A percentile compares a stretch with the other conserved stretches of the same genome.
These are phyloP conservation scores for Steatocranus sp. DNA, from an alignment of 2,797 vertebrate species.

Conservation along the genomic window DNA sequence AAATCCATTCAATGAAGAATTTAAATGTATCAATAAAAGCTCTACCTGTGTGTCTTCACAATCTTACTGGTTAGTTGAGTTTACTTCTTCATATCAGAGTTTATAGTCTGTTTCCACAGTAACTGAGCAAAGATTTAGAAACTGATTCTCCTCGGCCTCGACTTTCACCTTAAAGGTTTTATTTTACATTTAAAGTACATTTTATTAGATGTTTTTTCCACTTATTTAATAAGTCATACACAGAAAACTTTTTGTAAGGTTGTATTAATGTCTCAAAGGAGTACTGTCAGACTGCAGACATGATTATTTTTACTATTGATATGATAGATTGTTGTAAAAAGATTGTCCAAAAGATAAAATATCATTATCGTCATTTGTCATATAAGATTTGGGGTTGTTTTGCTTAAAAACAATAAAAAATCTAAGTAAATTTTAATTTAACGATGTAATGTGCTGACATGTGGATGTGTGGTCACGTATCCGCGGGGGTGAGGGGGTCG, in stretches of 20 bases:
- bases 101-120: not conserved
- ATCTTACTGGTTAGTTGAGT: not conserved
- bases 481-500: not conserved
- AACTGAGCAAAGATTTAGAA: not conserved
- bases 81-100: not conserved
- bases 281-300: not conserved
- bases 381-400: not conserved
- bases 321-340: not conserved
- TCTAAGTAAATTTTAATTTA: not conserved
- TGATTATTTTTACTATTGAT: not conserved
- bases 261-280: not conserved
- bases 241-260: not conserved
- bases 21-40: not conserved
- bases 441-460: not conserved
- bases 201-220: not conserved
- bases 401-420: not conserved
- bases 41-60: not conserved
- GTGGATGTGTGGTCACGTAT: rapidly evolving
- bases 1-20: not conserved
- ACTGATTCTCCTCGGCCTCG: not conserved
- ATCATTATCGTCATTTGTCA: not conserved
- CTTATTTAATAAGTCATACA: not conserved
- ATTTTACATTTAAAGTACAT: not conserved
- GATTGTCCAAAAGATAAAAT: not conserved
- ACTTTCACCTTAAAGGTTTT: not conserved